phyloP scores from a whole-genome alignment of 2,113 vertebrate genomes.

The Tichodroma muraria region DNA sequence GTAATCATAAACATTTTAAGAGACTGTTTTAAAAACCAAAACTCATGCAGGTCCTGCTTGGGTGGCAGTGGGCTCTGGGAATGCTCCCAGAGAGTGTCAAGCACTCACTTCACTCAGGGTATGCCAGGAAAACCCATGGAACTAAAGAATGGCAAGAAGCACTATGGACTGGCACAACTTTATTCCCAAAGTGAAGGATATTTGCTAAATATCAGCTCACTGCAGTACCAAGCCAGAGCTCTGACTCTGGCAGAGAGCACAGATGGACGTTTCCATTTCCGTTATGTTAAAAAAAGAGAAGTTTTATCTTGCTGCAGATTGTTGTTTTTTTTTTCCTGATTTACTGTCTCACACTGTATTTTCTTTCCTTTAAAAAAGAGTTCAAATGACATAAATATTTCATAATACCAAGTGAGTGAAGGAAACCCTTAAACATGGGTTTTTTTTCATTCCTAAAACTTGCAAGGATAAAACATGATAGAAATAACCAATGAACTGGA shows the following conservation, averaged over 20 bases:
- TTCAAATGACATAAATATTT: constrained; percentile 10
- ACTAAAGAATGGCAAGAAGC: neutral
- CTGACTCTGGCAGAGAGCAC: neutral
- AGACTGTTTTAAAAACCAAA: neutral
- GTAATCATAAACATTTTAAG: neutral
- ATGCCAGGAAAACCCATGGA: neutral
- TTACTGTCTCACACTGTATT: neutral
- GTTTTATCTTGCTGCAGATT: neutral
- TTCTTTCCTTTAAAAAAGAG: neutral
- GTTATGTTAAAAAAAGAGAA: too few relatives aligned
- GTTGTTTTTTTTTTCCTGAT: neutral
- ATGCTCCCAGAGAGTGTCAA: neutral
- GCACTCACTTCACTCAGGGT: neutral
- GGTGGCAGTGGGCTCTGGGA: neutral
- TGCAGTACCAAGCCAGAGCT: neutral
- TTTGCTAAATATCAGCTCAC: neutral
- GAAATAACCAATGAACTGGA: neutral
- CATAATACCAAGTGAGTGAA: neutral
- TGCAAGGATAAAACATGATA: neutral
- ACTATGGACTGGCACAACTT: neutral
- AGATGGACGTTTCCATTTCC: neutral
- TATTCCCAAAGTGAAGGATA: neutral
- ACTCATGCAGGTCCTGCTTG: neutral
- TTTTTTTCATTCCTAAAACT: neutral
- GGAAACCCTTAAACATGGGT: neutral